Conservation (phyloP, 2,888 invertebrate species). For the Phortica magna region DNA sequence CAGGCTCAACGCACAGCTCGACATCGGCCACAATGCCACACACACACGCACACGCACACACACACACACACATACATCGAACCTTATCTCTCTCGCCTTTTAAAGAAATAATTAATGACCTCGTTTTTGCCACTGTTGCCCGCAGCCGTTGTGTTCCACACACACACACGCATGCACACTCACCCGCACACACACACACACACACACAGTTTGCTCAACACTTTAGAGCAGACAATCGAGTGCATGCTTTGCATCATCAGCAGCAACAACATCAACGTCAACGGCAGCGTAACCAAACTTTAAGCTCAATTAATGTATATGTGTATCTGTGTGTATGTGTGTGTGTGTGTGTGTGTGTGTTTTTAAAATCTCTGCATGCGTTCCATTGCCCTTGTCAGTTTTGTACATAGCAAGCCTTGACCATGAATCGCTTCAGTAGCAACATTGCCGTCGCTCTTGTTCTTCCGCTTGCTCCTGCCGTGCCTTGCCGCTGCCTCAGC, state of each 20-base stretch:
- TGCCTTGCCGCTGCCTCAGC: too few species aligned
- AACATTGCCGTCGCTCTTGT: neutral
- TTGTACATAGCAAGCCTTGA: constrained; percentile 12
- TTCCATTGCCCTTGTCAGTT: neutral
- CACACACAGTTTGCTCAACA: neutral
- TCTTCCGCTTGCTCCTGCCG: too few species aligned
- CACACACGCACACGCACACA: neutral
- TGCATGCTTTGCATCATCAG: neutral
- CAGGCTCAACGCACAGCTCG: constrained; percentile 40
- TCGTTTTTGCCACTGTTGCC: constrained; percentile 73
- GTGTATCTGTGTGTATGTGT: neutral
- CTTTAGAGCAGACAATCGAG: neutral
- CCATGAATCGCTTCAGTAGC: neutral
- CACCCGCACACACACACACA: constrained; percentile 32
- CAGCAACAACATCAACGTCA: neutral
- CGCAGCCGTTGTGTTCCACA: constrained; percentile 23
- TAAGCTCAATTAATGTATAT: neutral
- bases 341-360: constrained; percentile 29
- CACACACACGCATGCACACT: constrained; percentile 33
- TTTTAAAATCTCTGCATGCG: constrained; percentile 16
- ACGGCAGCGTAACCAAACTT: constrained; percentile 13
- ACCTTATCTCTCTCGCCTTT: constrained; percentile 73
- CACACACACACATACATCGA: constrained; percentile 32
- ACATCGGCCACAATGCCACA: neutral
- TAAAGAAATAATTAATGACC: constrained; percentile 78